Conservation (phyloP, 2,113 vertebrate species). For the Copsychus sechellarum region DNA sequence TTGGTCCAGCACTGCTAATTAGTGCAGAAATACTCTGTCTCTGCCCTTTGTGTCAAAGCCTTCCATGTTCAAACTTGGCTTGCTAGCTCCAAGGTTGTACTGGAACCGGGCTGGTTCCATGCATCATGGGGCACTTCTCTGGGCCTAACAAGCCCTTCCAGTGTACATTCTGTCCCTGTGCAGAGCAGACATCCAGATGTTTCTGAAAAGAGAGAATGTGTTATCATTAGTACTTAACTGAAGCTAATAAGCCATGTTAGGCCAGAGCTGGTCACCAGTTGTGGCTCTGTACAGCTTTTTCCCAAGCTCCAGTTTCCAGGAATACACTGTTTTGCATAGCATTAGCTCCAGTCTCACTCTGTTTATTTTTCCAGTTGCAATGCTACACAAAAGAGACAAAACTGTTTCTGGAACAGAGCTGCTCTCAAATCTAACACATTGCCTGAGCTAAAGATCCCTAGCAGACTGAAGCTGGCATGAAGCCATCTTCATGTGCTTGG, state of each 20-base stretch:
- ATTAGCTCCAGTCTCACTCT: neutral
- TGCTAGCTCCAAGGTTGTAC: neutral
- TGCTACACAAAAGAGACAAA: neutral
- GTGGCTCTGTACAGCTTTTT: neutral
- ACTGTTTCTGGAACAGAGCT: slow-evolving; percentile 31
- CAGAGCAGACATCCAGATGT: neutral
- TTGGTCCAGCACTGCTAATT: neutral
- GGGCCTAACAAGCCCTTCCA: neutral
- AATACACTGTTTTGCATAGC: neutral
- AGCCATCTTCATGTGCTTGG: neutral
- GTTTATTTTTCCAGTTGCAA: neutral
- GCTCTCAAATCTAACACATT: neutral
- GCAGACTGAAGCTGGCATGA: neutral
- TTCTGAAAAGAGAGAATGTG: neutral
- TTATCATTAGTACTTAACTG: neutral
- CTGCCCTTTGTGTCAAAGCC: neutral
- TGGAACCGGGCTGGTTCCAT: neutral
- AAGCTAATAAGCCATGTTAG: neutral
- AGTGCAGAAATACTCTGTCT: neutral
- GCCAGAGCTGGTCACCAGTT: neutral
- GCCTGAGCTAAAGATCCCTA: neutral
- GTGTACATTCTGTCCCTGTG: neutral
- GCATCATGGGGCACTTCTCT: neutral
- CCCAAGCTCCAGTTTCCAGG: neutral
- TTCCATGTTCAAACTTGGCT: neutral